Evolutionary conservation across 2,113 vertebrate species (phyloP).

Genomic region (Coryphaenoides rupestris): DNA sequence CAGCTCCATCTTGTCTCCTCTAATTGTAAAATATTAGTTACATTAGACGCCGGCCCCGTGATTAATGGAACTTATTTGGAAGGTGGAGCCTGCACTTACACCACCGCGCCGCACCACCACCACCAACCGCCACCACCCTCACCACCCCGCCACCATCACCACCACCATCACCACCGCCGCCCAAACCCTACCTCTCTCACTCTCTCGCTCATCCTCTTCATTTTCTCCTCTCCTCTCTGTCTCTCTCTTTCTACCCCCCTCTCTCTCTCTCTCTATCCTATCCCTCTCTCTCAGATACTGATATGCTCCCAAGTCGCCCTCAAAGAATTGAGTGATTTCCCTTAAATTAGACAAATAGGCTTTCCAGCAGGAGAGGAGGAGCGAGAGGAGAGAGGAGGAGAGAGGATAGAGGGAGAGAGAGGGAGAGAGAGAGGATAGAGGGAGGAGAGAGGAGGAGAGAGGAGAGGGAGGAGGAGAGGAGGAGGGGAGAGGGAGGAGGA

Average conservation of each 20-base stretch:
- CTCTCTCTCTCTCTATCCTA: conserved; percentile 12
- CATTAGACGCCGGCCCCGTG: conserved; percentile 99
- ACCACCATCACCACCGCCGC: background rate
- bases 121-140: background rate
- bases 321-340: conserved; percentile 98
- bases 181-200: background rate
- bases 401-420: conserved; percentile 66
- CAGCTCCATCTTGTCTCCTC: conserved; percentile 99
- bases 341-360: conserved; percentile 96
- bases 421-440: conserved; percentile 24
- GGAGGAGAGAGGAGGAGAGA: conserved; percentile 64
- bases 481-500: conserved; percentile 64
- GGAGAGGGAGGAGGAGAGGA: no score
- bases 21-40: conserved; percentile 99
- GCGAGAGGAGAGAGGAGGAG: conserved; percentile 65
- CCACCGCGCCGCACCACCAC: no score
- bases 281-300: conserved; percentile 34
- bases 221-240: no score
- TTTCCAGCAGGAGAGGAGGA: conserved; percentile 73
- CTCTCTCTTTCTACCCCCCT: background rate
- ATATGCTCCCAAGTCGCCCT: conserved; percentile 84
- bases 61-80: conserved; percentile 99
- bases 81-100: conserved; percentile 75
- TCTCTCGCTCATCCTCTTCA: background rate
- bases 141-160: conserved; percentile 8